Evolutionary conservation across 2,888 invertebrate genomes (phyloP), one percentile per base, ranked within the genome.

Genomic region (Drosophila phalerata): DNA sequence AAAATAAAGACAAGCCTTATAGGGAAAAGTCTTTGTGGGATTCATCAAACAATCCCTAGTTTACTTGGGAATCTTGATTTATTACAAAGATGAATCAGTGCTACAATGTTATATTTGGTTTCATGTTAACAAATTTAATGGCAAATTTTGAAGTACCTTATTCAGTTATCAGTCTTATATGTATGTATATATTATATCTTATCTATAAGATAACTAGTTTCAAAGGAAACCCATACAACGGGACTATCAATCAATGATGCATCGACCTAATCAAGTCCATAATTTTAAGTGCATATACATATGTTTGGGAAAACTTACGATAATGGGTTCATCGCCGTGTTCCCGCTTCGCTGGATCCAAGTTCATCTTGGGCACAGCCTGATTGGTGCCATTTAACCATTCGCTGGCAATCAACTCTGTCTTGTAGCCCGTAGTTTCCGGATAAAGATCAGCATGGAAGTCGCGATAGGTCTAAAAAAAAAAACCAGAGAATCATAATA

Each of bases 391-490:
- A 75, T 94, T 94, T 65, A 97, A 94, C 98, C 98, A 99, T 91
- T 96, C 95, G 10, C 95, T 94, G 9, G 97, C 96, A 67, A 95
- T 95, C 85, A 98, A 93, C 81, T 96, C 96, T 5, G 98, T 96
- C 74, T 96, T 94, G 51, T 94, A 95, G 48, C 97, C 97, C 37
- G 95, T 93, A 0, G 98, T 99, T 65, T 98, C 98, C 0, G 98
- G 98, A 93, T 97, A 99, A 68, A 99, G 93, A 92, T 99, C 99
- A 3, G 96, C 96, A 93, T 99, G 98, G 92, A 98, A 99, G 83
- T 99, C 98, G 86, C 97, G 94, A 93, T 98, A 98, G 49, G 96
- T 96, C 97, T 97, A 1, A 25, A 6, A 9, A n/a, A 17, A 6
- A 6, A 10, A 43, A 40, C 5, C 45, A 17, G 8, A 19, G 3